Percentiles rank a stretch among this genome's conserved stretches.
phyloP scores from a whole-genome alignment of 2,888 invertebrate species.

The Drosophila falleni region DNA sequence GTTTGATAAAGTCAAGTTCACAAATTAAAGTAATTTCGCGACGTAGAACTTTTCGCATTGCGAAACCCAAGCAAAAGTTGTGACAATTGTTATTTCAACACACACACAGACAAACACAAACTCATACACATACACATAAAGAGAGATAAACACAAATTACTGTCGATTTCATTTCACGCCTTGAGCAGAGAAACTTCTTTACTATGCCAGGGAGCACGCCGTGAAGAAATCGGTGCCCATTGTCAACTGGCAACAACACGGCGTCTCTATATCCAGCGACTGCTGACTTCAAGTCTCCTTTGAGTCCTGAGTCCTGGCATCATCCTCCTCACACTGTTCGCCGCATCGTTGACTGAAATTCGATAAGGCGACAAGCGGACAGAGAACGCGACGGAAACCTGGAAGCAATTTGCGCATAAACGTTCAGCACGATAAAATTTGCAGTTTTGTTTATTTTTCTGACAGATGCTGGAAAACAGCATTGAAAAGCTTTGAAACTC shows the following conservation, averaged over 20 bases:
- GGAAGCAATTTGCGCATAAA: conserved; percentile 82
- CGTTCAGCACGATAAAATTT: conserved; percentile 80
- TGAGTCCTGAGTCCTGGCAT: conserved; percentile 26
- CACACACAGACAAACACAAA: conserved; percentile 12
- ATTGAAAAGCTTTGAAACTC: conserved; percentile 52
- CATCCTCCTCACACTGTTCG: conserved; percentile 30
- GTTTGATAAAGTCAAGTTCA: conserved; percentile 72
- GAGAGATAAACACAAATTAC: conserved; percentile 76
- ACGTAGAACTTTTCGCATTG: conserved; percentile 51
- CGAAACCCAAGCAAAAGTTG: conserved; percentile 50
- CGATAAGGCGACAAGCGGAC: conserved; percentile 67
- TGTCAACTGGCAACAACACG: conserved; percentile 44
- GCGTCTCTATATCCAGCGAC: conserved; percentile 11
- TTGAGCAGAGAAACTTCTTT: conserved; percentile 76
- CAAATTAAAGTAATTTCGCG: conserved; percentile 76
- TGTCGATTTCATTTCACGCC: conserved; percentile 80
- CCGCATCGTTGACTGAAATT: conserved; percentile 63
- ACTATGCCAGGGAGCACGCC: conserved; percentile 52
- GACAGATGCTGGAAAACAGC: conserved; percentile 70
- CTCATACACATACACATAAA: conserved; percentile 4
- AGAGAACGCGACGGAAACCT: conserved; percentile 64
- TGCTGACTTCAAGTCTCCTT: conserved; percentile 21
- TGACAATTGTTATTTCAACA: conserved; percentile 72
- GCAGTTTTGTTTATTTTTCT: conserved; percentile 82
- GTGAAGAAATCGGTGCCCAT: conserved; percentile 56